Evolutionary conservation across 2,113 vertebrate species (phyloP), one percentile per base, ranked within the genome.

Genomic region (Drymodes brunneopygia): DNA sequence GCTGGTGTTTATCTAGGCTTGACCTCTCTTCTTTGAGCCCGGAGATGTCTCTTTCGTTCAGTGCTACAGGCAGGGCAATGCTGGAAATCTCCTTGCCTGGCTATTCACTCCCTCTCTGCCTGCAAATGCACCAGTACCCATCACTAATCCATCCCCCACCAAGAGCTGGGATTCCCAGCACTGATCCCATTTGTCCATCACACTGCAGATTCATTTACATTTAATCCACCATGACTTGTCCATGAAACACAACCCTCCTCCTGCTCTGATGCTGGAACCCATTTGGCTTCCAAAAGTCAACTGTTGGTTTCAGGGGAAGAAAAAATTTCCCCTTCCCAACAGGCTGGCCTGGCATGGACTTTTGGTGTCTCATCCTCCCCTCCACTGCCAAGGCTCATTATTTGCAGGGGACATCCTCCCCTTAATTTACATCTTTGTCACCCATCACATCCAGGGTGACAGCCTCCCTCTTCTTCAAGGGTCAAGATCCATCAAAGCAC

Each of bases 101-200:
- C 60, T 70, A 84, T 88, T 95, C 67, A 75, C 29, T 75, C 56
- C 54, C 25, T 93, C 42, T 45, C 51, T 22, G 38, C 0, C 1
- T 31, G 74, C 64, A 47, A 58, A 74, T 0, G 9, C 61, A 42
- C 28, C 8, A 2, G 61, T 36, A 25, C 81, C 83, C 61, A 2
- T 82, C 33, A 69, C 91, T 89, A 84, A 97, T 92, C 91, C 84
- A 40, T 53, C 73, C 66, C 91, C 35, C 54, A 35, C 38, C 36
- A 61, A 54, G 89, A 67, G 65, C 66, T 35, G 73, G 66, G 73
- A 12, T 6, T 89, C 48, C 40, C 4, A 3, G 62, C 78, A 69
- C 80, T 81, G 91, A 92, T 96, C 91, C 85, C 70, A 82, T 94
- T 92, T 95, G 93, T 91, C 93, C 89, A 89, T 92, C 95, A 94